Conservation (phyloP, 2,888 invertebrate species). For the Serrognathus titanus region DNA sequence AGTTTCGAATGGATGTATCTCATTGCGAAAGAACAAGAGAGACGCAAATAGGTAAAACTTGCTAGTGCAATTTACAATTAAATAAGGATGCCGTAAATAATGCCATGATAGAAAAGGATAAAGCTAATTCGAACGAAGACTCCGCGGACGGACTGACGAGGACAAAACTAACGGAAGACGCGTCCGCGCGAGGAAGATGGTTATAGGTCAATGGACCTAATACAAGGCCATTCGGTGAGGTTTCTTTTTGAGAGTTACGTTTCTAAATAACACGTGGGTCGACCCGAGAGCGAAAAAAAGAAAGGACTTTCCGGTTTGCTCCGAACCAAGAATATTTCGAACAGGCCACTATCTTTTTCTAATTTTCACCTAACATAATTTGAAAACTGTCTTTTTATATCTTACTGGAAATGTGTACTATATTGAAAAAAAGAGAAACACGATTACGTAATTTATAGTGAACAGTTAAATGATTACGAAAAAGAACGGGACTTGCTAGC, state of each 20-base stretch:
- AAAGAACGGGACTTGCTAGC: too few relatives aligned
- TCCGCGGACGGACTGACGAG: conserved; percentile 20
- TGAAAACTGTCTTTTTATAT: too few relatives aligned
- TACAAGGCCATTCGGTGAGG: conserved; percentile 31
- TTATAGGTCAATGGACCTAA: conserved; percentile 34
- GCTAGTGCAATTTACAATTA: conserved; percentile 17
- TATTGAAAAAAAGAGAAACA: too few relatives aligned
- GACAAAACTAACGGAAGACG: conserved; percentile 29
- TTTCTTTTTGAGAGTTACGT: conserved; percentile 14
- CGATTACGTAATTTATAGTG: too few relatives aligned
- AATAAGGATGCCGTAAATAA: conserved; percentile 14
- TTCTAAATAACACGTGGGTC: conserved; percentile 13
- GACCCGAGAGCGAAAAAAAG: background rate
- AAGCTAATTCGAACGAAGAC: conserved; percentile 4
- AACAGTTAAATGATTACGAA: too few relatives aligned
- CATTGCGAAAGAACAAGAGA: conserved; percentile 6
- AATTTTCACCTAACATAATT: too few relatives aligned
- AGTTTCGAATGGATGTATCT: conserved; percentile 12
- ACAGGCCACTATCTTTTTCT: too few relatives aligned
- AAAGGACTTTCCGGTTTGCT: conserved; percentile 8
- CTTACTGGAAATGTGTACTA: too few relatives aligned
- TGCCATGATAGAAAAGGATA: conserved; percentile 14
- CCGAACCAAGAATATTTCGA: too few relatives aligned
- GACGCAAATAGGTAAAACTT: conserved; percentile 17
- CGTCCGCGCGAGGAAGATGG: conserved; percentile 43